Percentiles rank a stretch among this genome's conserved stretches.
Evolutionary conservation across 2,797 vertebrate genomes (phyloP).

Genomic region (Enoplosus armatus): DNA sequence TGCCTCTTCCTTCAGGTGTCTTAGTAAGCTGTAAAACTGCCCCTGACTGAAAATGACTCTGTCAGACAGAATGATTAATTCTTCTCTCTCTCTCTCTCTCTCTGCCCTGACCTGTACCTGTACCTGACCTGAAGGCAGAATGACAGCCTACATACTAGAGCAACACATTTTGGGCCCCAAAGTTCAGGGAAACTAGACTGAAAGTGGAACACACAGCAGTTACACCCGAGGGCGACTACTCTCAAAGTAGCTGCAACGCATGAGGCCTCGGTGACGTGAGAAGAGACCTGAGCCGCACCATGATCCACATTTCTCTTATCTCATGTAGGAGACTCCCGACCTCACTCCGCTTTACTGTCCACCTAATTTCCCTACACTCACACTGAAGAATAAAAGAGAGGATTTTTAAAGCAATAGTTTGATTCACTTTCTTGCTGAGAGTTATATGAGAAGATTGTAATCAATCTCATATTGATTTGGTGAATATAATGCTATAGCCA

Average conservation of each 20-base stretch:
- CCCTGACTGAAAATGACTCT: slow-evolving; percentile 11
- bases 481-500: background rate
- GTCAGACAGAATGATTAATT: slow-evolving; percentile 43
- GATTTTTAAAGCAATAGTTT: background rate
- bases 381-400: background rate
- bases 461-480: too few species aligned
- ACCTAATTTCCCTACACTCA: background rate
- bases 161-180: background rate
- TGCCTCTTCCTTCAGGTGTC: background rate
- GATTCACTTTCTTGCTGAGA: background rate
- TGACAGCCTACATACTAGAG: background rate
- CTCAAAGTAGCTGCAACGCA: background rate
- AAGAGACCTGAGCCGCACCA: background rate
- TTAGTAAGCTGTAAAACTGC: slow-evolving; percentile 24
- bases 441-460: background rate
- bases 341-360: background rate
- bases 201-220: background rate
- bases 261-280: slow-evolving; percentile 10
- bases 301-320: background rate
- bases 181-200: background rate
- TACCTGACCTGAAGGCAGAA: slow-evolving; percentile 9
- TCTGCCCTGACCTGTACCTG: background rate
- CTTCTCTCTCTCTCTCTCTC: background rate
- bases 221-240: background rate
- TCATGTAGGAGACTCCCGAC: background rate